A percentile compares a stretch with the other conserved stretches of the same genome.
Conservation (phyloP, 2,113 vertebrate genomes). For the Merops nubicus region DNA sequence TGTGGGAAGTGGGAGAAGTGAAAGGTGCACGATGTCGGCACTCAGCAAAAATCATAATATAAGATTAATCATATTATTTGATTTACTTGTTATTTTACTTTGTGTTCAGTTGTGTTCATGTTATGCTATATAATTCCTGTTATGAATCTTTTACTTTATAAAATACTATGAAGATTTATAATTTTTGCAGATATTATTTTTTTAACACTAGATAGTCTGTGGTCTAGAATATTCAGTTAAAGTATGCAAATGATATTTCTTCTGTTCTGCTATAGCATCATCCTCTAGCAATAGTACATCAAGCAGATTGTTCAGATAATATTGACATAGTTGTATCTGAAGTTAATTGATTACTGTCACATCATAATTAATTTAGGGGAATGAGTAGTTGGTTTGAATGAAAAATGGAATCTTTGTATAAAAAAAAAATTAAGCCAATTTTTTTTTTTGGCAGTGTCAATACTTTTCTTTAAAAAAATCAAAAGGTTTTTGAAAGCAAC, state of each 20-base stretch:
- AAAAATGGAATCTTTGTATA: not conserved
- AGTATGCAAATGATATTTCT: not conserved
- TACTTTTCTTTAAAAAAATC: not conserved
- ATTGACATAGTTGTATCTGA: not conserved
- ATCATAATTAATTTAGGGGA: not conserved
- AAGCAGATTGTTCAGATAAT: not conserved
- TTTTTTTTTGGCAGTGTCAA: not conserved
- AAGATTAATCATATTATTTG: not conserved
- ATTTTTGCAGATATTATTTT: not conserved
- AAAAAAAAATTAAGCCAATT: not conserved
- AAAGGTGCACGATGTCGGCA: not conserved
- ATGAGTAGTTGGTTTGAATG: not conserved
- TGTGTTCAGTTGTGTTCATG: not conserved
- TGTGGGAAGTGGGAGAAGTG: not conserved
- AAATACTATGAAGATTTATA: not conserved
- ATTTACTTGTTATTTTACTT: not conserved
- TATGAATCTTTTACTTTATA: not conserved
- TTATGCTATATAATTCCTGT: not conserved
- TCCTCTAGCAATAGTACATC: not conserved
- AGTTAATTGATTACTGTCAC: not conserved
- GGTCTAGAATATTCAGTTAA: not conserved
- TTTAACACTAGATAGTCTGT: not conserved
- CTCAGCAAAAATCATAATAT: not conserved
- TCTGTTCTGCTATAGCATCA: not conserved
- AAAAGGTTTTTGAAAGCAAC: conserved; percentile 2